phyloP scores from a whole-genome alignment of 1,140 invertebrate species.

The Philaenus spumarius region DNA sequence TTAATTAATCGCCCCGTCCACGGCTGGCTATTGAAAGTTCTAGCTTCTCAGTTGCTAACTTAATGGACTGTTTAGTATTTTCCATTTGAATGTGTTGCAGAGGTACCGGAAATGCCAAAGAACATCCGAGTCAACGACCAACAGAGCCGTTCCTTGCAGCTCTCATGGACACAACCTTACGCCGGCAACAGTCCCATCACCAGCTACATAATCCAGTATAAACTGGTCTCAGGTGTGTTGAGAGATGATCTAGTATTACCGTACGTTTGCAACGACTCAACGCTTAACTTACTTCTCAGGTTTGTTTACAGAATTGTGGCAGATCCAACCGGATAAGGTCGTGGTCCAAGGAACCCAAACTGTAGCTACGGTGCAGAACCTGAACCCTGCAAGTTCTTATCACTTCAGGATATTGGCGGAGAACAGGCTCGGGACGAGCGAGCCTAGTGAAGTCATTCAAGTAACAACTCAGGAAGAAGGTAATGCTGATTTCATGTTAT shows the following conservation, averaged over 20 bases:
- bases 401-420: slow-evolving; percentile 83
- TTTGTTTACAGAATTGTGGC: slow-evolving; percentile 49
- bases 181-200: slow-evolving; percentile 83
- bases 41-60: too few species aligned
- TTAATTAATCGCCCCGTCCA: too few species aligned
- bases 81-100: slow-evolving; percentile 38
- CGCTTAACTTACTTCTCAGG: slow-evolving; percentile 47
- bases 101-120: slow-evolving; percentile 76
- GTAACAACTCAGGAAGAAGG: slow-evolving; percentile 78
- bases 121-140: slow-evolving; percentile 79
- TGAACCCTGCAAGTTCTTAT: slow-evolving; percentile 84
- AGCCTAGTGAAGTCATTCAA: slow-evolving; percentile 75
- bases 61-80: too few species aligned
- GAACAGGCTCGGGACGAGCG: slow-evolving; percentile 78
- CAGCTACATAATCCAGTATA: slow-evolving; percentile 81
- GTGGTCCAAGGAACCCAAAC: slow-evolving; percentile 71
- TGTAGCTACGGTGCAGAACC: slow-evolving; percentile 65
- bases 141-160: slow-evolving; percentile 65
- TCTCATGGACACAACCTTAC: slow-evolving; percentile 79
- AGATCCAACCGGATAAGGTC: slow-evolving; percentile 66
- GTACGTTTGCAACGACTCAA: too few species aligned
- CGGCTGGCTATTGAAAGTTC: too few species aligned
- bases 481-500: slow-evolving; percentile 31
- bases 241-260: slow-evolving; percentile 19
- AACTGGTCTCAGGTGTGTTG: slow-evolving; percentile 65